Evolutionary conservation across 2,797 vertebrate species (phyloP).

Genomic region (Sylvia borin): DNA sequence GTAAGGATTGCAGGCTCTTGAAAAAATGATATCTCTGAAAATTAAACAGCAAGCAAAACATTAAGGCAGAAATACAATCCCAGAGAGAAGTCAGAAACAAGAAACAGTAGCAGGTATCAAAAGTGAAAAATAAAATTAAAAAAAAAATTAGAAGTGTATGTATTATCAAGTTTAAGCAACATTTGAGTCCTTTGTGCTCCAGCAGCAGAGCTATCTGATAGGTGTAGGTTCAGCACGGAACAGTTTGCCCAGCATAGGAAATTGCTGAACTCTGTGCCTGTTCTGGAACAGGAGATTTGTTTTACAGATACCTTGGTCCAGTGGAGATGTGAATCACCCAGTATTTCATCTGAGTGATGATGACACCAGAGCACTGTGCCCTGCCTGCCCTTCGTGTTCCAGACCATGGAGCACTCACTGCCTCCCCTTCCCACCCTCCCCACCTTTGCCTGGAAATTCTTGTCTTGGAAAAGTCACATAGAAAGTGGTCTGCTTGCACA

Average conservation of each 20-base stretch:
- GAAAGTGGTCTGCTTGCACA: not conserved
- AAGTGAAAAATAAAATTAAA: not conserved
- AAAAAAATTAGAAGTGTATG: not conserved
- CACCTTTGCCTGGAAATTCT: slow-evolving; percentile 40
- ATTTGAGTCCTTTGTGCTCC: slow-evolving; percentile 3
- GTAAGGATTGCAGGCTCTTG: not conserved
- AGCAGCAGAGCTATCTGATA: slow-evolving; percentile 61
- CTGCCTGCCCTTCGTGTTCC: slow-evolving; percentile 35
- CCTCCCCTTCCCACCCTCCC: slow-evolving; percentile 43
- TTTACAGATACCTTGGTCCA: slow-evolving; percentile 51
- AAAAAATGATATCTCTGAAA: not conserved
- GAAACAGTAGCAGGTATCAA: not conserved
- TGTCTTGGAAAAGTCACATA: not conserved
- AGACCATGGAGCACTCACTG: not conserved
- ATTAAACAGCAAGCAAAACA: not conserved
- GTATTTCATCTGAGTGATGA: slow-evolving; percentile 18
- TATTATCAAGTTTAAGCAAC: slow-evolving; percentile 23
- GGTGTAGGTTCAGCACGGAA: not conserved
- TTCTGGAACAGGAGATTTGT: slow-evolving; percentile 70
- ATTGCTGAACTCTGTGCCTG: slow-evolving; percentile 59
- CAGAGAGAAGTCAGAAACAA: not conserved
- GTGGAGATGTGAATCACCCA: slow-evolving; percentile 44
- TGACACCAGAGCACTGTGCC: slow-evolving; percentile 32
- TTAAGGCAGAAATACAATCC: not conserved
- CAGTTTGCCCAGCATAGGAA: slow-evolving; percentile 63